Evolutionary conservation across 2,888 invertebrate species (phyloP).

Genomic region (Cacoxenus indagator): DNA sequence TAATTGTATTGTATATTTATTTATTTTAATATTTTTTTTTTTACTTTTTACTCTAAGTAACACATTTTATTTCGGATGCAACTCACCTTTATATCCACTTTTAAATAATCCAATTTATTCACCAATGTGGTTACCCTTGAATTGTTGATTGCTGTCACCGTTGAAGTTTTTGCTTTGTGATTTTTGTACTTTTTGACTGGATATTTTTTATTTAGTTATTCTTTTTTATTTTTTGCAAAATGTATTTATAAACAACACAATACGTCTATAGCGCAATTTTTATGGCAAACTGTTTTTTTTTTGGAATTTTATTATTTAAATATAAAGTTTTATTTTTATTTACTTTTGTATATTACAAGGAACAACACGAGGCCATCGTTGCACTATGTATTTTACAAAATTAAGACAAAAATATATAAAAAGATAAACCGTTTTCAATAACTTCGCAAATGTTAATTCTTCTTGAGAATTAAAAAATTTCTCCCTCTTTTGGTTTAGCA

Average conservation of each 20-base stretch:
- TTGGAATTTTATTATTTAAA: slow-evolving; percentile 40
- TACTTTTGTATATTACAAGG: slow-evolving; percentile 33
- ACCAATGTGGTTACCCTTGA: slow-evolving; percentile 61
- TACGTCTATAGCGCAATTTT: slow-evolving; percentile 19
- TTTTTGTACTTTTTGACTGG: background rate
- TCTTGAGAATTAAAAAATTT: background rate
- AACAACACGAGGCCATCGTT: slow-evolving; percentile 50
- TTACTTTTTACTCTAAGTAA: too few relatives aligned
- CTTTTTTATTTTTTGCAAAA: background rate
- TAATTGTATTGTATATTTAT: too few relatives aligned
- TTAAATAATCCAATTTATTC: slow-evolving; percentile 60
- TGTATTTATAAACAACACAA: background rate
- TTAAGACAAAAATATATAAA: slow-evolving; percentile 14
- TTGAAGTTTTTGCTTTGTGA: background rate
- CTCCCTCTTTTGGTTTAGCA: background rate
- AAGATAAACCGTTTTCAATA: background rate
- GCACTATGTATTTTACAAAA: slow-evolving; percentile 43
- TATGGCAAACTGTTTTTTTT: slow-evolving; percentile 20
- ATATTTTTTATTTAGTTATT: background rate
- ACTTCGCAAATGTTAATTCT: background rate
- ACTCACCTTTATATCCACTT: slow-evolving; percentile 50
- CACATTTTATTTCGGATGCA: slow-evolving; percentile 27
- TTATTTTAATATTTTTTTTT: too few relatives aligned
- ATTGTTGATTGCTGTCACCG: slow-evolving; percentile 7
- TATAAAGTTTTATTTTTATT: slow-evolving; percentile 45